These are phyloP conservation scores for Microtus obscurus DNA, from an alignment of 2,797 vertebrate genomes.

Conservation along the genomic window DNA sequence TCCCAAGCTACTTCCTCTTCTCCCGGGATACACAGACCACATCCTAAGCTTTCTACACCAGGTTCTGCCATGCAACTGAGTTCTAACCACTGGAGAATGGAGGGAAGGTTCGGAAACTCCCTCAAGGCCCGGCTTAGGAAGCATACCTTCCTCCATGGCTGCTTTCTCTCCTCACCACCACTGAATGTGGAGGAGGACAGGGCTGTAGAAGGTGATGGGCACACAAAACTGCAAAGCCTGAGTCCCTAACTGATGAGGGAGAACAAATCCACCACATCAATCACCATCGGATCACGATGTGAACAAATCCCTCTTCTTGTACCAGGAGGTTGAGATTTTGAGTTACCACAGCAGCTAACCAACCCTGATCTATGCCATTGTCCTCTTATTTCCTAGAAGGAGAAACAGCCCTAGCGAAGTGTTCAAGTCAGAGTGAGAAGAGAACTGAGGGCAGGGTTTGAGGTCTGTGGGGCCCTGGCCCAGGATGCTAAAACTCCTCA, in stretches of 20 bases:
- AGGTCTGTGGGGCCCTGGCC: not conserved
- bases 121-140: not conserved
- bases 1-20: not conserved
- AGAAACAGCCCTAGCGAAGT: conserved; percentile 37
- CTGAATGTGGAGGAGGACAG: not conserved
- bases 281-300: not conserved
- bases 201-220: not conserved
- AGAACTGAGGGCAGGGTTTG: conserved; percentile 39
- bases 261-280: not conserved
- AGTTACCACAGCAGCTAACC: not conserved
- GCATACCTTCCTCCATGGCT: not conserved
- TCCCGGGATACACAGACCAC: not conserved
- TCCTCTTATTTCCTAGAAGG: not conserved
- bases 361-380: not conserved
- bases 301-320: not conserved
- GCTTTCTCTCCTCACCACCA: not conserved
- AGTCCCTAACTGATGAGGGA: not conserved
- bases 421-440: not conserved
- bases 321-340: not conserved
- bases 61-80: not conserved
- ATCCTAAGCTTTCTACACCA: not conserved
- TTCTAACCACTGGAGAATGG: not conserved
- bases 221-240: not conserved
- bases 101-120: not conserved
- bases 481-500: not conserved